Percentiles rank a stretch among this genome's conserved stretches.
Evolutionary conservation across 2,113 vertebrate genomes (phyloP).

Genomic region (Machaerirhynchus nigripectus): DNA sequence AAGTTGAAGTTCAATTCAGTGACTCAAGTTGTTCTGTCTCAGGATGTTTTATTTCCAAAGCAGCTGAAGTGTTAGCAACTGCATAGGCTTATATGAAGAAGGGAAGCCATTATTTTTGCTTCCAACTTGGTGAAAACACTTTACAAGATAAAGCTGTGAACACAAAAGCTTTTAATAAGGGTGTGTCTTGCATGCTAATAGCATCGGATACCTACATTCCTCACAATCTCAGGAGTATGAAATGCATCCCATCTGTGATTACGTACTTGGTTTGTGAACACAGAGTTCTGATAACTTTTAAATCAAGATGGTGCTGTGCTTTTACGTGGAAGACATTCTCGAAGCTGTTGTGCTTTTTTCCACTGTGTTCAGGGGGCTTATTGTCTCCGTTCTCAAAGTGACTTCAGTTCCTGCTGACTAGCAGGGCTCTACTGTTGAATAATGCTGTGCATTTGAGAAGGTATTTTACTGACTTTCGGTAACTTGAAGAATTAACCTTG

Average conservation of each 20-base stretch:
- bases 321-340: neutral
- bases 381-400: neutral
- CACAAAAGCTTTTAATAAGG: neutral
- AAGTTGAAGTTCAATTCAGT: accelerated
- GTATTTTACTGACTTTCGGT: neutral
- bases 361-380: neutral
- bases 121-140: neutral
- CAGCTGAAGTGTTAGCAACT: neutral
- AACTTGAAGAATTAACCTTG: neutral
- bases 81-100: neutral
- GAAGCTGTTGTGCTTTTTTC: neutral
- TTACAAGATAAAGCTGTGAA: neutral
- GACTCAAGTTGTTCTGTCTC: accelerated
- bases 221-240: neutral
- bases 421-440: neutral
- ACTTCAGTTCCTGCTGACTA: neutral
- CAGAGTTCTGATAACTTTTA: neutral
- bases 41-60: neutral
- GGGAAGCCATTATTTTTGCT: neutral
- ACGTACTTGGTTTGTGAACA: neutral
- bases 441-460: neutral
- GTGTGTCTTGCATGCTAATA: neutral
- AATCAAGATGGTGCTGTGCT: neutral
- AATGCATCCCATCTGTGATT: neutral
- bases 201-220: neutral